Evolutionary conservation across 2,888 invertebrate genomes (phyloP), one percentile per base, ranked within the genome.

Genomic region (Yponomeuta plumbellus): DNA sequence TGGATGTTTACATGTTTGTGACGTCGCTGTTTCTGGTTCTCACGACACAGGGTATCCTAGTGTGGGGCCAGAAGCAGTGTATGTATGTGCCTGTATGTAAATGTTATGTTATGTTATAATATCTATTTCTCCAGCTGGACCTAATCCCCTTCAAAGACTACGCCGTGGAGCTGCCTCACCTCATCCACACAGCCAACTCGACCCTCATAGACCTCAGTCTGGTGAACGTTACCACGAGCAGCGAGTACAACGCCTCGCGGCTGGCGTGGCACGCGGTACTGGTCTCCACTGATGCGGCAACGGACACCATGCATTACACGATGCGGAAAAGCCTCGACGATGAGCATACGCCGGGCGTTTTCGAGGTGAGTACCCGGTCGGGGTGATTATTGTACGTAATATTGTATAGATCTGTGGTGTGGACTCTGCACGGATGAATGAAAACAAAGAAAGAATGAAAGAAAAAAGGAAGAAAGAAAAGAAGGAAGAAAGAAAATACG

Each of bases 331-430:
- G 93, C 67, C 76, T 95, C 67, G 95, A 95, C 74, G 95, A 95
- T 75, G 95, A 95, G 76, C 94, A 94, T 72, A 93, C 94, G n/a
- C 95, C 95, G 0, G 95, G 95, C 0, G 93, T 95, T 64, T 95
- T 95, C 76, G 92, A 93, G 86, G 94, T 95, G 67, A 52, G 63
- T 62, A 23, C 11, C 13, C 17, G 2, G 44, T 52, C 13, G 1
- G 34, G 8, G 34, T 8, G 34, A 34, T 34, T 3, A 8, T 34
- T 34, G n/a, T n/a, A n/a, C n/a, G n/a, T n/a, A n/a, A n/a, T n/a
- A n/a, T n/a, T n/a, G n/a, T n/a, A n/a, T n/a, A n/a, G n/a, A n/a
- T n/a, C n/a, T n/a, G n/a, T n/a, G n/a, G n/a, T n/a, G n/a, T n/a
- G n/a, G n/a, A n/a, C n/a, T n/a, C n/a, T n/a, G n/a, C n/a, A n/a